Evolutionary conservation across 2,113 vertebrate species (phyloP).

Genomic region (Muntiacus muntjak): DNA sequence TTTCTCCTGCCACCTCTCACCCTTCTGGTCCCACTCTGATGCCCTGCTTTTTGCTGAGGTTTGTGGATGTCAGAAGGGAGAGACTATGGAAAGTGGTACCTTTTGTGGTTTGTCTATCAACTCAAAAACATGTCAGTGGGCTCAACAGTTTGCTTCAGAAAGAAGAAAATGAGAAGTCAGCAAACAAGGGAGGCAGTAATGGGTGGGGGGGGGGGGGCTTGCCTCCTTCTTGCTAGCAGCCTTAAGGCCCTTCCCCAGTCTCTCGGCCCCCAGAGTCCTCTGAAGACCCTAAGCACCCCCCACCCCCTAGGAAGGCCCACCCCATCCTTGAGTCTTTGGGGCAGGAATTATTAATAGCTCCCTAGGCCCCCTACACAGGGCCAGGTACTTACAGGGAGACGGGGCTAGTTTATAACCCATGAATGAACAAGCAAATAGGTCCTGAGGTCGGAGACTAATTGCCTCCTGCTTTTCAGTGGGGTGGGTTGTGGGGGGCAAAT

Average conservation of each 20-base stretch:
- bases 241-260: no score
- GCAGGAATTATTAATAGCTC: neutral
- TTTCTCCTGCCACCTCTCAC: neutral
- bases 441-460: neutral
- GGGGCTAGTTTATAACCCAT: neutral
- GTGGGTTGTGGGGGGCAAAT: neutral
- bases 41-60: neutral
- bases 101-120: neutral
- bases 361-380: neutral
- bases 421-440: neutral
- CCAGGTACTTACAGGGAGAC: neutral
- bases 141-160: neutral
- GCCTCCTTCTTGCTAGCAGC: neutral
- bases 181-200: rapidly evolving
- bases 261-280: neutral
- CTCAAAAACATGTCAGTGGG: neutral
- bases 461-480: neutral
- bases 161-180: neutral
- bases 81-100: neutral
- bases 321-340: neutral
- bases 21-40: neutral
- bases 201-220: neutral
- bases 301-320: neutral
- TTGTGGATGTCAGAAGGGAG: neutral
- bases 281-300: neutral